Conservation (phyloP, 2,888 invertebrate genomes). For the Drosophila lacicola region DNA sequence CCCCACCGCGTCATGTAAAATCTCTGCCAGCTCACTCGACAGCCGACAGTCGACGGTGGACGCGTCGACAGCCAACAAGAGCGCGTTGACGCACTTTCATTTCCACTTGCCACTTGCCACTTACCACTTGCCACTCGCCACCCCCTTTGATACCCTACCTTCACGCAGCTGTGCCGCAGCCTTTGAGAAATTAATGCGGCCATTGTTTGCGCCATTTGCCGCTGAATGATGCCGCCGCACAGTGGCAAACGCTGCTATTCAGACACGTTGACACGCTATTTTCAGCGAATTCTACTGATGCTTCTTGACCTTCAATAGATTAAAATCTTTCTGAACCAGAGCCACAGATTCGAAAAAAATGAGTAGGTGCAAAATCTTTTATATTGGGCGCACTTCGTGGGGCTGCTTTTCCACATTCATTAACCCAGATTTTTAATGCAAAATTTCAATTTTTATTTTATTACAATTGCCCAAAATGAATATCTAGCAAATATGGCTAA, state of each 20-base stretch:
- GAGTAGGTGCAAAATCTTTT: no score
- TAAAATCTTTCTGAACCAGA: no score
- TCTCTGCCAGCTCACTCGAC: conserved; percentile 49
- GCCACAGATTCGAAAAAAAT: no score
- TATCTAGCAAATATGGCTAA: no score
- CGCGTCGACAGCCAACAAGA: conserved; percentile 27
- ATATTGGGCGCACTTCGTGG: no score
- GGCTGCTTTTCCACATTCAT: no score
- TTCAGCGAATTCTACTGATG: not conserved
- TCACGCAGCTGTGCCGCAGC: conserved; percentile 57
- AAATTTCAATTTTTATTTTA: no score
- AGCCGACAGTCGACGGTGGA: conserved; percentile 21
- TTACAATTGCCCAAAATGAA: no score
- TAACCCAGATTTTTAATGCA: no score
- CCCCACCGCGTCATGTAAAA: conserved; percentile 37
- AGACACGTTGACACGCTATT: conserved; percentile 3
- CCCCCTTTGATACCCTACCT: conserved; percentile 14
- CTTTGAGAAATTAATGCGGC: conserved; percentile 66
- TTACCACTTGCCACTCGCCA: not conserved
- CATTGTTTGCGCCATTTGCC: conserved; percentile 58
- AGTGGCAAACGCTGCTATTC: conserved; percentile 12
- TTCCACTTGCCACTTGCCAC: conserved; percentile 1
- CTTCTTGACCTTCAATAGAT: not conserved
- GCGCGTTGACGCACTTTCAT: conserved; percentile 60
- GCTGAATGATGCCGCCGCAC: conserved; percentile 31